phyloP scores from a whole-genome alignment of 2,888 invertebrate species.

The Galerucella calmariensis region DNA sequence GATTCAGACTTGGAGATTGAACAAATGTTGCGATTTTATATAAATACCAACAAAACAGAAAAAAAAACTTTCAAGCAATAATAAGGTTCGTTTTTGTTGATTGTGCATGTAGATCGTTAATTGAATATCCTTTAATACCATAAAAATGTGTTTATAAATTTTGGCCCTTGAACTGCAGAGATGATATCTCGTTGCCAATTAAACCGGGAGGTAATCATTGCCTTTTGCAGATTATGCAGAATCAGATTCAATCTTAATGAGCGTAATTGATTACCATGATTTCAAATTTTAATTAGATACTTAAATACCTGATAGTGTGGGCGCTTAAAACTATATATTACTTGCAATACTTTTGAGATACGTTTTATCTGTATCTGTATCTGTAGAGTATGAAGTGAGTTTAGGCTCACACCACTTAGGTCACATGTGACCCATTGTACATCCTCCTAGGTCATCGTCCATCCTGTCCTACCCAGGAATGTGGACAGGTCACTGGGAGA shows the following conservation, averaged over 20 bases:
- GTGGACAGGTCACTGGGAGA: too few relatives aligned
- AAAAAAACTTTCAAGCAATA: too few relatives aligned
- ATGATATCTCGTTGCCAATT: slow-evolving; percentile 32
- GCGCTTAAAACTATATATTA: neutral
- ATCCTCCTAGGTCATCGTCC: too few relatives aligned
- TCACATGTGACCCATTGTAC: too few relatives aligned
- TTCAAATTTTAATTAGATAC: slow-evolving; percentile 34
- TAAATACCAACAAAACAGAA: neutral
- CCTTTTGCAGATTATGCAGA: slow-evolving; percentile 34
- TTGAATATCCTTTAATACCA: neutral
- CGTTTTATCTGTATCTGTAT: too few relatives aligned
- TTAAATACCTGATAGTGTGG: slow-evolving; percentile 12
- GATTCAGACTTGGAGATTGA: neutral
- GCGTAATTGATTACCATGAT: slow-evolving; percentile 29
- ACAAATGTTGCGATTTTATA: neutral
- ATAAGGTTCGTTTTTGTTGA: too few relatives aligned
- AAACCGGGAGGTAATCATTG: slow-evolving; percentile 28
- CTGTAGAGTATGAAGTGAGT: too few relatives aligned
- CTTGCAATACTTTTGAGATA: neutral
- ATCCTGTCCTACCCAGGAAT: too few relatives aligned
- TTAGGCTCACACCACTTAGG: too few relatives aligned
- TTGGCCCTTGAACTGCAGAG: slow-evolving; percentile 14
- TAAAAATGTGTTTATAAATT: slow-evolving; percentile 6
- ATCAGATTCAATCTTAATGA: slow-evolving; percentile 32
- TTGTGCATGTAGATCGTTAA: too few relatives aligned